Evolutionary conservation across 2,797 vertebrate species (phyloP).

Genomic region (Danio jaintianensis): DNA sequence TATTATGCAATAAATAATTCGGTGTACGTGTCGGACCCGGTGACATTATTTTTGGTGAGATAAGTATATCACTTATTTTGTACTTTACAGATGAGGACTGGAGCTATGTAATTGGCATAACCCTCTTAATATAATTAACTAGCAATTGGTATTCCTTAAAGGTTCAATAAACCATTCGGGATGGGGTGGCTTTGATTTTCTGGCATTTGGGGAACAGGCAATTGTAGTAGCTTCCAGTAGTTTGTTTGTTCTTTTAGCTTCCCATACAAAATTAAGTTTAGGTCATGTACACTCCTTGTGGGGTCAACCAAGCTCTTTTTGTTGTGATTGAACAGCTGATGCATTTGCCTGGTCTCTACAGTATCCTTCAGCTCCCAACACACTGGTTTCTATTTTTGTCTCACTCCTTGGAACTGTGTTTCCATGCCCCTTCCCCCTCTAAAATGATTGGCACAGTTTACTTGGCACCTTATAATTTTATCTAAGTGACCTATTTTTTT

Average conservation of each 20-base stretch:
- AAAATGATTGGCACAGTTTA: slow-evolving; percentile 18
- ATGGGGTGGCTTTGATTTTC: neutral
- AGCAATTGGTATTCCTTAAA: slow-evolving; percentile 9
- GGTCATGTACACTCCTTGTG: slow-evolving; percentile 18
- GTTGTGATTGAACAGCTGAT: slow-evolving; percentile 45
- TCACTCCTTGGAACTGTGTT: slow-evolving; percentile 64
- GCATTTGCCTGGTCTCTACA: slow-evolving; percentile 48
- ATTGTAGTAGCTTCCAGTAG: neutral
- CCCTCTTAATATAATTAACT: slow-evolving; percentile 8
- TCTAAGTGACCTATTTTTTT: slow-evolving; percentile 26
- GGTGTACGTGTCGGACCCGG: neutral
- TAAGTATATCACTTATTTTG: neutral
- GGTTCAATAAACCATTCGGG: slow-evolving; percentile 38
- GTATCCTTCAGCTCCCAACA: slow-evolving; percentile 62
- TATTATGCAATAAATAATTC: slow-evolving; percentile 44
- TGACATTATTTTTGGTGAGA: neutral
- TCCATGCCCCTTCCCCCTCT: slow-evolving; percentile 64
- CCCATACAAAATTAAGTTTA: neutral
- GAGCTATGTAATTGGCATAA: slow-evolving; percentile 12
- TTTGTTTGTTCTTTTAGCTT: neutral
- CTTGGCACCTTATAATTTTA: slow-evolving; percentile 33
- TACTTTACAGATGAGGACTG: slow-evolving; percentile 58
- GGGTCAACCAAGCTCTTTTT: slow-evolving; percentile 19
- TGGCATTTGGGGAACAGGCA: neutral
- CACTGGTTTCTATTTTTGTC: slow-evolving; percentile 71